Percentiles rank a stretch among this genome's conserved stretches.
These are phyloP conservation scores for Byasa hedistus DNA, from an alignment of 2,888 invertebrate genomes.

Conservation along the genomic window DNA sequence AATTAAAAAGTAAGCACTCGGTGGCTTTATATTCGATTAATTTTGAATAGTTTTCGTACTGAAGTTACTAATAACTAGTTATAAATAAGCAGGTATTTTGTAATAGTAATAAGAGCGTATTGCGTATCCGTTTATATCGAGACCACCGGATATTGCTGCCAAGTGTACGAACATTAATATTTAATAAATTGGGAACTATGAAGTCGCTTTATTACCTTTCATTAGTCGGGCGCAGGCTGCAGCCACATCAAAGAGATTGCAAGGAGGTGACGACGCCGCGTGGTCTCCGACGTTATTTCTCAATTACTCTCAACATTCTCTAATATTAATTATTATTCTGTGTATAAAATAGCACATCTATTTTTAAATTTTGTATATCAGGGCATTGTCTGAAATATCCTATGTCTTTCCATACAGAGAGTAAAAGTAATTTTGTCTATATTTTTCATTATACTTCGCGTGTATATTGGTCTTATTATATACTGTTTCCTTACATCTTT, in stretches of 20 bases:
- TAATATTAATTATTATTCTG: background rate
- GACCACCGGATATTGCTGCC: constrained; percentile 20
- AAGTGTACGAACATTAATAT: constrained; percentile 16
- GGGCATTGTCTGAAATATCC: too few species aligned
- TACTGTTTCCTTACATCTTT: too few species aligned
- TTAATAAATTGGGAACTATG: constrained; percentile 25
- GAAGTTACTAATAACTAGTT: background rate
- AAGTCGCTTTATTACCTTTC: constrained; percentile 14
- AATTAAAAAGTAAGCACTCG: too few species aligned
- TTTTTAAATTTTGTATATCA: too few species aligned
- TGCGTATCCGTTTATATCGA: constrained; percentile 2
- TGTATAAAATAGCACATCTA: too few species aligned
- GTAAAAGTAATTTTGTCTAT: too few species aligned
- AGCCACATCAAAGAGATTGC: constrained; percentile 23
- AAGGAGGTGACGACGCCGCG: constrained; percentile 7
- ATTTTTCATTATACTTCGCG: too few species aligned
- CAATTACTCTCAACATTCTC: background rate
- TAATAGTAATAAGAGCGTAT: constrained; percentile 2
- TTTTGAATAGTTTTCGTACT: background rate
- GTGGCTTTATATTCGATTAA: too few species aligned
- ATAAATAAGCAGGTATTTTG: constrained; percentile 1
- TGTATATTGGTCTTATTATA: too few species aligned
- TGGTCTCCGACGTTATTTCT: background rate
- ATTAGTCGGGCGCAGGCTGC: constrained; percentile 22
- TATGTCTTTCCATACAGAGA: too few species aligned